A percentile compares a stretch with the other conserved stretches of the same genome.
Evolutionary conservation across 2,113 vertebrate genomes (phyloP).

Genomic region (Melanotaenia duboulayi): DNA sequence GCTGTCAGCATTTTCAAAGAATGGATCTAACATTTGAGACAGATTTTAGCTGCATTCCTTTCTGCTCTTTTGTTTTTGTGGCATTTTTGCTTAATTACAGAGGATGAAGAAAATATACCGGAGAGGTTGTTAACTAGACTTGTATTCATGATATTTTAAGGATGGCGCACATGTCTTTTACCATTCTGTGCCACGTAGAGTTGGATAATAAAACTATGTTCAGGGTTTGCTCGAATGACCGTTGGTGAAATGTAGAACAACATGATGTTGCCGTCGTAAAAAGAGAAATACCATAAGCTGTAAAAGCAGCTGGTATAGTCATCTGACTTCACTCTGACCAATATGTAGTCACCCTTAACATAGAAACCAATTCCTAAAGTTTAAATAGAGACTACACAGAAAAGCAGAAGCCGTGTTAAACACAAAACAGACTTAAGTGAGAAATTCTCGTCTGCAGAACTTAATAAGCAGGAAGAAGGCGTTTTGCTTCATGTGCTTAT

Average conservation of each 20-base stretch:
- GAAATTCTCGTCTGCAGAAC: neutral
- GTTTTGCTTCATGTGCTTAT: no score
- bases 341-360: neutral
- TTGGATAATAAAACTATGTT: slow-evolving; percentile 14
- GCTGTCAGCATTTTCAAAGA: slow-evolving; percentile 50
- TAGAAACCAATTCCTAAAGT: neutral
- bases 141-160: slow-evolving; percentile 37
- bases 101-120: slow-evolving; percentile 42
- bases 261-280: neutral
- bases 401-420: slow-evolving; percentile 2
- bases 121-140: slow-evolving; percentile 37
- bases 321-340: neutral
- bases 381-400: neutral
- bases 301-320: neutral
- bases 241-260: neutral
- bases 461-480: neutral
- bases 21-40: slow-evolving; percentile 23
- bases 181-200: slow-evolving; percentile 21
- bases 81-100: slow-evolving; percentile 62
- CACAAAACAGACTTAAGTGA: neutral
- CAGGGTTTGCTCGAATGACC: slow-evolving; percentile 4
- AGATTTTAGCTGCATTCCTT: slow-evolving; percentile 12
- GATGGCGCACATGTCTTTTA: slow-evolving; percentile 26
- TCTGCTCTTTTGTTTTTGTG: slow-evolving; percentile 11
- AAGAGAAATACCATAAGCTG: neutral